Evolutionary conservation across 2,113 vertebrate genomes (phyloP).

Genomic region (Sinocyclocheilus anshuiensis): DNA sequence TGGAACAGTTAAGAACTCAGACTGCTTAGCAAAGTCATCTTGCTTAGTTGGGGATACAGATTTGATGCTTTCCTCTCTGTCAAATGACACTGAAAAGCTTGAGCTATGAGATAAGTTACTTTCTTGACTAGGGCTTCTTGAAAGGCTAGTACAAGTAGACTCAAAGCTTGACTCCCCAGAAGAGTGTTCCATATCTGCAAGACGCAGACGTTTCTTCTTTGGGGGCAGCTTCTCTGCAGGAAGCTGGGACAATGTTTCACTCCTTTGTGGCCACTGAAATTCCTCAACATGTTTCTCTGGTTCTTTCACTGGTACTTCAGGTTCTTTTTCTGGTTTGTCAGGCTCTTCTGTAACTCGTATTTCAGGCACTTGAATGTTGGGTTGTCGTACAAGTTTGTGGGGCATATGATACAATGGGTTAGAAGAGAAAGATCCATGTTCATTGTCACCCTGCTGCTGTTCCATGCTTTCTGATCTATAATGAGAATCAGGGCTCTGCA

Average conservation of each 20-base stretch:
- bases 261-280: slow-evolving; percentile 98
- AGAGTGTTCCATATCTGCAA: slow-evolving; percentile 95
- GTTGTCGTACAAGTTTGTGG: slow-evolving; percentile 90
- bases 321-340: slow-evolving; percentile 91
- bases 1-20: slow-evolving; percentile 95
- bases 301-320: slow-evolving; percentile 84
- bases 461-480: slow-evolving; percentile 79
- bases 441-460: slow-evolving; percentile 62
- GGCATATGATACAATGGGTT: slow-evolving; percentile 77
- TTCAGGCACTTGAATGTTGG: slow-evolving; percentile 97
- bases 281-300: slow-evolving; percentile 84
- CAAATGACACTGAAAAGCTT: slow-evolving; percentile 92
- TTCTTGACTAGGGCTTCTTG: slow-evolving; percentile 97
- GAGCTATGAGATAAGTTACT: slow-evolving; percentile 97
- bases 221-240: slow-evolving; percentile 97
- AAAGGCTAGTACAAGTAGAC: slow-evolving; percentile 93
- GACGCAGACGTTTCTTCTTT: slow-evolving; percentile 94
- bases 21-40: slow-evolving; percentile 85
- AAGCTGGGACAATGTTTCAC: slow-evolving; percentile 97
- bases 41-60: slow-evolving; percentile 80
- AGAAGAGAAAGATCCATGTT: no score
- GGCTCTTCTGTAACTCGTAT: slow-evolving; percentile 97
- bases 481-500: slow-evolving; percentile 85
- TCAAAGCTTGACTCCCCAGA: slow-evolving; percentile 98
- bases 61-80: slow-evolving; percentile 89